Percentiles rank a stretch among this genome's conserved stretches.
Conservation (phyloP, 2,113 vertebrate species). For the Caracal caracal region DNA sequence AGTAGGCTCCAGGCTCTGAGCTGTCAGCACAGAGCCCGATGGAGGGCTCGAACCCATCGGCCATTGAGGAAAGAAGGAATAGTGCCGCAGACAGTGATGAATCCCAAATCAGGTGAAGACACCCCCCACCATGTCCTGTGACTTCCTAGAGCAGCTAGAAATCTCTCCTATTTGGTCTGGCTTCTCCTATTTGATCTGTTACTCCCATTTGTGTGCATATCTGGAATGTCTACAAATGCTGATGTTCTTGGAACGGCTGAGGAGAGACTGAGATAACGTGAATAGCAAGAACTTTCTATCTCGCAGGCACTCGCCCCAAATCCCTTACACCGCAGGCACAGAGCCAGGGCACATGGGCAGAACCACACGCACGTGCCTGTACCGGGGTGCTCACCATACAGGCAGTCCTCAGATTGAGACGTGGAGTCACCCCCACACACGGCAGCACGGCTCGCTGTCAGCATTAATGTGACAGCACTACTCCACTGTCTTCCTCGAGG, state of each 20-base stretch:
- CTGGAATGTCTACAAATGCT: not conserved
- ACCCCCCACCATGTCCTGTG: fast-evolving
- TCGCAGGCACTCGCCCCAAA: not conserved
- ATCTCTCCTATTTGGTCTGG: fast-evolving
- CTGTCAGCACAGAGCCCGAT: too few relatives aligned
- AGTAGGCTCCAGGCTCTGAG: too few relatives aligned
- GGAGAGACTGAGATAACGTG: not conserved
- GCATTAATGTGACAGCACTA: fast-evolving
- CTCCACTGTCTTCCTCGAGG: not conserved
- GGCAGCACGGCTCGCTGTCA: not conserved
- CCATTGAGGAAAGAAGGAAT: not conserved
- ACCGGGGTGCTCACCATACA: not conserved
- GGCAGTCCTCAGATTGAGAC: too few relatives aligned
- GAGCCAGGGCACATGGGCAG: fast-evolving
- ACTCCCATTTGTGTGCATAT: not conserved
- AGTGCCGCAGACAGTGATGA: not conserved
- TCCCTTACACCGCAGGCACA: fast-evolving
- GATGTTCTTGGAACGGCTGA: not conserved
- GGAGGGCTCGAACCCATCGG: too few relatives aligned
- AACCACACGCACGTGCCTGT: fast-evolving
- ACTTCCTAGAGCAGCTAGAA: not conserved
- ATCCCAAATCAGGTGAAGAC: too few relatives aligned
- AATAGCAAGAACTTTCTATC: not conserved
- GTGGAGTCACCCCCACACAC: fast-evolving
- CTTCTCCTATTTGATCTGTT: not conserved